Conservation (phyloP, 2,888 invertebrate species). For the Cordilura impudica region DNA sequence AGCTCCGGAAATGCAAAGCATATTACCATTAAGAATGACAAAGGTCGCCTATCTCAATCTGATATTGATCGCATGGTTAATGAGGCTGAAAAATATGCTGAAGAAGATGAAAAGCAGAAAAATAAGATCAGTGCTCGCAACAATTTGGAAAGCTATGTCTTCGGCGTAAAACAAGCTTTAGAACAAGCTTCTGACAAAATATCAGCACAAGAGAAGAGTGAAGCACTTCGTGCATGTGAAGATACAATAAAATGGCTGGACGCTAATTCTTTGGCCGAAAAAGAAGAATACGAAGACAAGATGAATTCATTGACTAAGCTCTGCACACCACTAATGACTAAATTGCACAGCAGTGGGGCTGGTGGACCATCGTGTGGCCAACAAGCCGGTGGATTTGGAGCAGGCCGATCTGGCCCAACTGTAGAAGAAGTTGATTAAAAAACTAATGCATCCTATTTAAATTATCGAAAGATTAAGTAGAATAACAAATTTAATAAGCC, state of each 20-base stretch:
- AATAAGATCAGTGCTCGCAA: slow-evolving; percentile 84
- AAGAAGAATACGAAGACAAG: slow-evolving; percentile 83
- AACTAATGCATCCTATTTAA: too few species aligned
- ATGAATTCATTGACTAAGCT: slow-evolving; percentile 67
- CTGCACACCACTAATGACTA: slow-evolving; percentile 72
- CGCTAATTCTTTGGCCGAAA: slow-evolving; percentile 84
- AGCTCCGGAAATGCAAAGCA: slow-evolving; percentile 84
- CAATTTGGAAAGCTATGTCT: slow-evolving; percentile 81
- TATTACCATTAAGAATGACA: slow-evolving; percentile 90
- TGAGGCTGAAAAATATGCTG: slow-evolving; percentile 86
- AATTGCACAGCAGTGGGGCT: slow-evolving; percentile 80
- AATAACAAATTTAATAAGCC: too few species aligned
- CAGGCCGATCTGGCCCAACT: slow-evolving; percentile 69
- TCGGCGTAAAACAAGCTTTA: slow-evolving; percentile 83
- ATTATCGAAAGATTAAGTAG: too few species aligned
- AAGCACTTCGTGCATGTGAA: slow-evolving; percentile 81
- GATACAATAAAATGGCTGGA: slow-evolving; percentile 86
- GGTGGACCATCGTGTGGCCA: slow-evolving; percentile 77
- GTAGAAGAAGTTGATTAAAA: slow-evolving; percentile 69
- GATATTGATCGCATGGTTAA: slow-evolving; percentile 89
- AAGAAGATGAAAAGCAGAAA: slow-evolving; percentile 85
- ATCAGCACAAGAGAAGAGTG: slow-evolving; percentile 83
- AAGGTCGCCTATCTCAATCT: slow-evolving; percentile 87
- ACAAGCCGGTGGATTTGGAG: slow-evolving; percentile 83
- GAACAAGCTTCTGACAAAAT: slow-evolving; percentile 83